These are phyloP conservation scores for Limonius californicus DNA, from an alignment of 1,140 invertebrate species.

Conservation along the genomic window DNA sequence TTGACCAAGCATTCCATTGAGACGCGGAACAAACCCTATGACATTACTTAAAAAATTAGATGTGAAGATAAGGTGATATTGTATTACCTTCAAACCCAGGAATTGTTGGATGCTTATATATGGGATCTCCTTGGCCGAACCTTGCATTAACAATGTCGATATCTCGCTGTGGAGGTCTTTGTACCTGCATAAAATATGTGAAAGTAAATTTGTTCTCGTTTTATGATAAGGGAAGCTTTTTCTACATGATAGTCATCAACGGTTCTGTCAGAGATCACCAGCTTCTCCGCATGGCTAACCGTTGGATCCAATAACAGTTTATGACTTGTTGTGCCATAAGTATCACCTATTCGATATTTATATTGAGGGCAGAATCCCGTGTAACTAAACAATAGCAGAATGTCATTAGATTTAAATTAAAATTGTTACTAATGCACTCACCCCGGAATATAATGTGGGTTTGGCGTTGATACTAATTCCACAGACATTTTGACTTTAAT, in stretches of 20 bases:
- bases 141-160: slow-evolving; percentile 60
- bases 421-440: slow-evolving; percentile 39
- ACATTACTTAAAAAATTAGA: too few relatives aligned
- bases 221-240: slow-evolving; percentile 1
- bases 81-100: slow-evolving; percentile 67
- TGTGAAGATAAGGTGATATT: too few relatives aligned
- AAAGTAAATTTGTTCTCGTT: too few relatives aligned
- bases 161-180: slow-evolving; percentile 56
- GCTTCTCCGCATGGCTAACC: slow-evolving; percentile 62
- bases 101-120: slow-evolving; percentile 65
- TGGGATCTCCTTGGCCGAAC: slow-evolving; percentile 56
- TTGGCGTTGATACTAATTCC: slow-evolving; percentile 48
- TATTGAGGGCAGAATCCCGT: slow-evolving; percentile 70
- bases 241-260: slow-evolving; percentile 57
- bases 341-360: slow-evolving; percentile 65
- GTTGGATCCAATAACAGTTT: slow-evolving; percentile 67
- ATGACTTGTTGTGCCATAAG: slow-evolving; percentile 66
- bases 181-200: slow-evolving; percentile 46
- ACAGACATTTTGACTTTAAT: slow-evolving; percentile 37
- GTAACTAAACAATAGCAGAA: too few relatives aligned
- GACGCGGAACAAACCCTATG: slow-evolving; percentile 61
- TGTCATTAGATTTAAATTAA: too few relatives aligned
- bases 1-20: slow-evolving; percentile 59
- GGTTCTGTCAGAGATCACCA: slow-evolving; percentile 61
- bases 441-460: slow-evolving; percentile 59